These are phyloP conservation scores for Heliconius hermathena DNA, from an alignment of 1,140 invertebrate genomes.

Conservation along the genomic window DNA sequence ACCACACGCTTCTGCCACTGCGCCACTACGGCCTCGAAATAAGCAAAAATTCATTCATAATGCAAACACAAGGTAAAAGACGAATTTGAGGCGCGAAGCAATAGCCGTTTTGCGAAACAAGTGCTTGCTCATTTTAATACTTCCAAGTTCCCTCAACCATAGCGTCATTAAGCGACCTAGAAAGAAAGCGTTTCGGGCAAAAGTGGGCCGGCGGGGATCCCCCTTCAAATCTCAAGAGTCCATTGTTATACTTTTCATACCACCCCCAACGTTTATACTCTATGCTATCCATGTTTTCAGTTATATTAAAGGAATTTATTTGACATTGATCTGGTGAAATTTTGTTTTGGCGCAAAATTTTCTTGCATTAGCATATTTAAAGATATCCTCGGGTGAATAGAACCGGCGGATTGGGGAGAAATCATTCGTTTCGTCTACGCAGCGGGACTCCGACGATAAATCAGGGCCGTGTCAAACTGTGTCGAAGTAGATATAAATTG, in stretches of 20 bases:
- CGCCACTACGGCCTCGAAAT: neutral
- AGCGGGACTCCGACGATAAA: constrained; percentile 55
- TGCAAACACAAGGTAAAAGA: constrained; percentile 48
- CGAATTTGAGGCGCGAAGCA: constrained; percentile 61
- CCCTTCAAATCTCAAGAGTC: constrained; percentile 65
- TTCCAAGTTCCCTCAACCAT: constrained; percentile 64
- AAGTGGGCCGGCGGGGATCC: constrained; percentile 57
- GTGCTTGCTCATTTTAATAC: constrained; percentile 76
- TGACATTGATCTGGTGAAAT: constrained; percentile 52
- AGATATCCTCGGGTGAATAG: constrained; percentile 21
- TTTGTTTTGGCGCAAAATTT: constrained; percentile 34
- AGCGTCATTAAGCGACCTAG: constrained; percentile 65
- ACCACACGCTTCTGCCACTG: too few relatives aligned
- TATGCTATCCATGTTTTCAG: constrained; percentile 53
- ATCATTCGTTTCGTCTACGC: constrained; percentile 48
- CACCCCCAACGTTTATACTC: constrained; percentile 52
- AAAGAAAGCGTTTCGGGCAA: constrained; percentile 48
- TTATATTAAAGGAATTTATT: constrained; percentile 53
- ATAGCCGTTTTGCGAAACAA: constrained; percentile 72
- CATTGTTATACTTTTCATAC: constrained; percentile 66
- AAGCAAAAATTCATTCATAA: constrained; percentile 27
- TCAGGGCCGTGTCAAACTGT: constrained; percentile 61
- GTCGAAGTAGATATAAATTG: constrained; percentile 63
- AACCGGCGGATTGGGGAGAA: constrained; percentile 38
- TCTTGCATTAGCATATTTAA: constrained; percentile 9